Evolutionary conservation across 2,888 invertebrate genomes (phyloP).

Genomic region (Drosophila gaucha): DNA sequence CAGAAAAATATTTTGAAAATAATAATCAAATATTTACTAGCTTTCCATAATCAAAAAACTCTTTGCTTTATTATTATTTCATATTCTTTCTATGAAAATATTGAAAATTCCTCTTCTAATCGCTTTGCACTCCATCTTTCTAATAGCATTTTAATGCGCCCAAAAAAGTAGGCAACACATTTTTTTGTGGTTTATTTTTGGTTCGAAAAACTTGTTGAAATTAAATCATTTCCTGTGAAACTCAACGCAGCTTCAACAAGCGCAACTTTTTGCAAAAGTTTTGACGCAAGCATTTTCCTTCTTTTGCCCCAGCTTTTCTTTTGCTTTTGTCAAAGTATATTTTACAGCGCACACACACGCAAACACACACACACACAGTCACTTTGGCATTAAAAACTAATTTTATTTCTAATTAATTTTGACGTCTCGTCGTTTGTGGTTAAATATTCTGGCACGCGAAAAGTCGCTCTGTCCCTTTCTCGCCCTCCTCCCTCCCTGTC

Average conservation of each 20-base stretch:
- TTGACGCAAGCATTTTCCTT: constrained; percentile 48
- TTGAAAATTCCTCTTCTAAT: background rate
- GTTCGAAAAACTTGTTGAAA: constrained; percentile 47
- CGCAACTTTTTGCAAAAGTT: constrained; percentile 69
- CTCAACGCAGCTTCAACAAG: constrained; percentile 33
- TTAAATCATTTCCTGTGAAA: constrained; percentile 68
- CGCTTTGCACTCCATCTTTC: background rate
- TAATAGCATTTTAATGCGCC: background rate
- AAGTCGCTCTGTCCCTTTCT: constrained; percentile 26
- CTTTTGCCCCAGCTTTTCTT: constrained; percentile 35
- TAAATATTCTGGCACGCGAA: constrained; percentile 77
- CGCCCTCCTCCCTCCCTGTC: background rate
- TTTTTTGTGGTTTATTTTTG: background rate
- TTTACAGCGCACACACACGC: constrained; percentile 33
- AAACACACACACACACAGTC: constrained; percentile 10
- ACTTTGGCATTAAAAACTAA: constrained; percentile 76
- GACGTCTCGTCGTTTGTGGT: constrained; percentile 80
- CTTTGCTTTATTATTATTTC: background rate
- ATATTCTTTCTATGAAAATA: background rate
- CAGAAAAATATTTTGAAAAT: too few relatives aligned
- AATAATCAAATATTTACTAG: too few relatives aligned
- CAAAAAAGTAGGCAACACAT: constrained; percentile 37
- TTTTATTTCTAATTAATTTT: constrained; percentile 80
- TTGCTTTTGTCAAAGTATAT: constrained; percentile 60
- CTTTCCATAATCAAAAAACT: too few relatives aligned